Conservation (phyloP, 2,797 vertebrate genomes). For the Lacerta viridis region DNA sequence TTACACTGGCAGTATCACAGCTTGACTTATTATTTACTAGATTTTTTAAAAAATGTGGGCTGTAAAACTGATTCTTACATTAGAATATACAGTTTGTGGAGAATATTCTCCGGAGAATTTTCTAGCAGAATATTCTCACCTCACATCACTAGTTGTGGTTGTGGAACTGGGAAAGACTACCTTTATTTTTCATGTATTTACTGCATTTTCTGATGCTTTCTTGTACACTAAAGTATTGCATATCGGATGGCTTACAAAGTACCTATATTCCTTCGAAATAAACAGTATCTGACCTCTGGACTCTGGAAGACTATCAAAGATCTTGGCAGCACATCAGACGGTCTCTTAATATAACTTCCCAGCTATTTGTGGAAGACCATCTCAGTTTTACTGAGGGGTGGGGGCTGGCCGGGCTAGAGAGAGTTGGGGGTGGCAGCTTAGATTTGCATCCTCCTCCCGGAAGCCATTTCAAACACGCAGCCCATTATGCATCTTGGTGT, state of each 20-base stretch:
- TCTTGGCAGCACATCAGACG: slow-evolving; percentile 75
- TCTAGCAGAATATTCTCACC: too few species aligned
- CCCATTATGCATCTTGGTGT: slow-evolving; percentile 39
- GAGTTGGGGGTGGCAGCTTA: slow-evolving; percentile 70
- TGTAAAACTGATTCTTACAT: too few species aligned
- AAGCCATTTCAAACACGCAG: slow-evolving; percentile 56
- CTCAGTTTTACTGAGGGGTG: slow-evolving; percentile 52
- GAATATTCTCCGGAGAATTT: too few species aligned
- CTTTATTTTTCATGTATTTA: neutral
- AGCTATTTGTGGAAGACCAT: slow-evolving; percentile 70
- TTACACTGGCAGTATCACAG: too few species aligned
- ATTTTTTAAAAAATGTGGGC: too few species aligned
- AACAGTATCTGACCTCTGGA: slow-evolving; percentile 62
- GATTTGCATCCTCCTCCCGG: slow-evolving; percentile 71
- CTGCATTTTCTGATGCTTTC: slow-evolving; percentile 5
- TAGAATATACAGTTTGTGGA: too few species aligned
- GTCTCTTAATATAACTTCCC: slow-evolving; percentile 68
- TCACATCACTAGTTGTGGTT: too few species aligned
- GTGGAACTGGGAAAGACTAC: neutral
- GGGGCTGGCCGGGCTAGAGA: slow-evolving; percentile 10
- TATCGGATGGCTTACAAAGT: slow-evolving; percentile 43
- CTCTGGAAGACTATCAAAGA: slow-evolving; percentile 59
- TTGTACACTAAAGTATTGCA: neutral
- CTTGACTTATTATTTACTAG: too few species aligned
- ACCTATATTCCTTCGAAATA: slow-evolving; percentile 67